Base-by-base conservation (phyloP, 2,888 invertebrate genomes). In the Leptura quadrifasciata region DNA sequence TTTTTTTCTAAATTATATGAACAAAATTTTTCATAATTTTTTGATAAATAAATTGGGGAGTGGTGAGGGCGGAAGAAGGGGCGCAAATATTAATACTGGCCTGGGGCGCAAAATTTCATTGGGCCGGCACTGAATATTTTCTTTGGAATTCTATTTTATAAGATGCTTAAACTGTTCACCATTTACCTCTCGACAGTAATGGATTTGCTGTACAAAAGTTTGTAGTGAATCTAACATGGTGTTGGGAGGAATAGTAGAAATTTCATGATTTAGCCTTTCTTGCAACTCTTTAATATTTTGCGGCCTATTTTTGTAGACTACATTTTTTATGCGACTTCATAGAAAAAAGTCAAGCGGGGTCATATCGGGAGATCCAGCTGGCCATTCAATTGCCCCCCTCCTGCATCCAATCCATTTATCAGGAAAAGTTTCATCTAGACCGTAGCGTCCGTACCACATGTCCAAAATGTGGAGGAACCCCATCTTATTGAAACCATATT, bases 391-490 rank as follows among this genome's bases (percentile, higher is more conserved):
- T 58, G 58, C 58, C 24, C 24, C n/a, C n/a, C n/a, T n/a, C 24
- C 24, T 24, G 20, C 58, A 24, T 58, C 58, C 24, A 58, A 58
- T 58, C 58, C 58, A 58, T 24, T 21, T 58, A 21, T 21, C 58
- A 58, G 24, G 24, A 58, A 20, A 58, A 24, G 54, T 54, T 54
- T 54, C 54, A 2, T 54, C 54, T 18, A 54, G 17, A n/a, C n/a
- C n/a, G n/a, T n/a, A 17, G 17, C 17, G 54, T 2, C 24, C 58
- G 58, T 58, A 58, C 58, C 24, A 24, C 58, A 58, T 4, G 58
- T 58, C 58, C 24, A 58, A 58, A 58, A 58, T 58, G 24, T 58
- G 58, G 24, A 58, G 58, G 24, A 58, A 24, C 55, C 55, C n/a
- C n/a, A n/a, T n/a, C n/a, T n/a, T n/a, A n/a, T n/a, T n/a, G n/a